phyloP scores from a whole-genome alignment of 2,797 vertebrate species.

The Harpagifer antarcticus region DNA sequence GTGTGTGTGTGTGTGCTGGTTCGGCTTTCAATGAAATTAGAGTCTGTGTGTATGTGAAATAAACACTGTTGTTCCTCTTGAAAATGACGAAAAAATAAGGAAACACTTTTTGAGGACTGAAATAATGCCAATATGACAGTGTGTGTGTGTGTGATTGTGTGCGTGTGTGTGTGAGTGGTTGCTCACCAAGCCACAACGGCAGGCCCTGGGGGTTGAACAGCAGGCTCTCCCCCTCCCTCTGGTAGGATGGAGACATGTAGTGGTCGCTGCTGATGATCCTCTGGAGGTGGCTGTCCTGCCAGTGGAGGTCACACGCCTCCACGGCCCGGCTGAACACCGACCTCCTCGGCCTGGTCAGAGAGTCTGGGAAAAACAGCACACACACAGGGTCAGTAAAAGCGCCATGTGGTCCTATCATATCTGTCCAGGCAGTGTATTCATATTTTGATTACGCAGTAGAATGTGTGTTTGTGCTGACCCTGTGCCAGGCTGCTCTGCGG shows the following conservation, averaged over 20 bases:
- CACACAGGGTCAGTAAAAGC: neutral
- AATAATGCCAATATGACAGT: neutral
- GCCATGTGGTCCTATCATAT: neutral
- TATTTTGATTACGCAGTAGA: neutral
- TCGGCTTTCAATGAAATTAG: conserved; percentile 52
- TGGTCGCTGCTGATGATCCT: conserved; percentile 98
- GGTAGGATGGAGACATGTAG: conserved; percentile 94
- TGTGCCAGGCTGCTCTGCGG: conserved; percentile 93
- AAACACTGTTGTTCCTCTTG: neutral
- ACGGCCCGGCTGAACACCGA: conserved; percentile 96
- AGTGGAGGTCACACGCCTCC: conserved; percentile 97
- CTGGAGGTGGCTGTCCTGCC: conserved; percentile 99
- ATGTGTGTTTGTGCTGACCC: conserved; percentile 83
- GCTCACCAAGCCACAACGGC: conserved; percentile 94
- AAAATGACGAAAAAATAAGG: conserved; percentile 3
- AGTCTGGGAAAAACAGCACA: conserved; percentile 82
- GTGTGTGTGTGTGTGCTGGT: neutral
- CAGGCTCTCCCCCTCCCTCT: conserved; percentile 94
- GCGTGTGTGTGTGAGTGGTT: no score
- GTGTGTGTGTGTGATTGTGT: neutral
- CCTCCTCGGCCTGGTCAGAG: conserved; percentile 92
- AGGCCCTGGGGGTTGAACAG: conserved; percentile 97
- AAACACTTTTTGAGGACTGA: neutral
- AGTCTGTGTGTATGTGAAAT: conserved; percentile 31
- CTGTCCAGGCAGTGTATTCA: neutral